Evolutionary conservation across 2,888 invertebrate genomes (phyloP).

Genomic region (Hermodice carunculata): DNA sequence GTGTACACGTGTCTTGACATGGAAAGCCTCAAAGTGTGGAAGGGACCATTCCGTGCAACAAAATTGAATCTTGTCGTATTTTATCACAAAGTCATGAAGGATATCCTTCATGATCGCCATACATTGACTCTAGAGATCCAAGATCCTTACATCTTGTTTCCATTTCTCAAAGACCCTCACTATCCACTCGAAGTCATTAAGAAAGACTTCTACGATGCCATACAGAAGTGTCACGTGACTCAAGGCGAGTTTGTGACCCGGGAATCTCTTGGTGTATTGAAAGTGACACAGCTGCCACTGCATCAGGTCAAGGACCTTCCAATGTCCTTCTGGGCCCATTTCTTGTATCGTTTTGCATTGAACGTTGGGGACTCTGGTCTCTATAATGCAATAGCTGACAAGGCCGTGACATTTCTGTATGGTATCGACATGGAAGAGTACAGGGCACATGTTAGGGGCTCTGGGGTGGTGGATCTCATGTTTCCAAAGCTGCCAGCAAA

Average conservation of each 20-base stretch:
- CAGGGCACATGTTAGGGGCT: neutral
- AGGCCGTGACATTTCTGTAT: slow-evolving; percentile 13
- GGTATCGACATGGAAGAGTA: slow-evolving; percentile 28
- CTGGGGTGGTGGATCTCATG: slow-evolving; percentile 3
- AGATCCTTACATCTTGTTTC: slow-evolving; percentile 14
- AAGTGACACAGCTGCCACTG: slow-evolving; percentile 6
- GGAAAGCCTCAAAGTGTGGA: slow-evolving; percentile 9
- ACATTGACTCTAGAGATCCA: slow-evolving; percentile 10
- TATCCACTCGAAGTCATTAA: neutral
- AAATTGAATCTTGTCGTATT: slow-evolving; percentile 9
- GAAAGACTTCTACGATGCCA: slow-evolving; percentile 19
- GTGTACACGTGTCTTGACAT: slow-evolving; percentile 20
- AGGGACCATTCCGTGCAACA: slow-evolving; percentile 16
- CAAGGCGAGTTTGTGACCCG: slow-evolving; percentile 18
- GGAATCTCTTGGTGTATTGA: slow-evolving; percentile 21
- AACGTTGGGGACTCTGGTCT: slow-evolving; percentile 31
- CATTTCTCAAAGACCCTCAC: slow-evolving; percentile 2
- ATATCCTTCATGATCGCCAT: slow-evolving; percentile 19
- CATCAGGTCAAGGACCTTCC: slow-evolving; percentile 9
- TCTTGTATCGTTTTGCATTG: slow-evolving; percentile 18
- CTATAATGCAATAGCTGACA: slow-evolving; percentile 26
- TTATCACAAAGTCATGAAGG: slow-evolving; percentile 15
- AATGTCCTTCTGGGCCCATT: slow-evolving; percentile 22
- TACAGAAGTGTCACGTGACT: slow-evolving; percentile 3
- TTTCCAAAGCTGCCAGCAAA: slow-evolving; percentile 18